These are phyloP conservation scores for Eriosoma lanigerum DNA, from an alignment of 1,140 invertebrate genomes.

Conservation along the genomic window DNA sequence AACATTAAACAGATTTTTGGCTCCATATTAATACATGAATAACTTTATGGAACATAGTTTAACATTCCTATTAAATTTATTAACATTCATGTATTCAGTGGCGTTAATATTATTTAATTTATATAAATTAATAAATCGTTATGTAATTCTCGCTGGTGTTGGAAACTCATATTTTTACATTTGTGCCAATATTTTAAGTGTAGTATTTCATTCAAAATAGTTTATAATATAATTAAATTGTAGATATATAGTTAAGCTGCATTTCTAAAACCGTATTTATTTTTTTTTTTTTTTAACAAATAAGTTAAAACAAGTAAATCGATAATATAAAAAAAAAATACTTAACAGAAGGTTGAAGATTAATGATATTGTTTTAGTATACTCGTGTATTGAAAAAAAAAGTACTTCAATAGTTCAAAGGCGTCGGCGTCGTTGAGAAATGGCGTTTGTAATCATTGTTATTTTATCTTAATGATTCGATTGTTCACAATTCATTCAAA, in stretches of 20 bases:
- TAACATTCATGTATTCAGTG: background rate
- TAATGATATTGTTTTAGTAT: background rate
- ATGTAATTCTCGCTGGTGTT: background rate
- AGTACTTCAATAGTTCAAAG: background rate
- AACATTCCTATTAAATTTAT: background rate
- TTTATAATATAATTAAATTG: too few species aligned
- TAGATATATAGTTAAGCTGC: too few species aligned
- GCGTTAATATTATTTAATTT: conserved; percentile 11
- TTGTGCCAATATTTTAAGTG: conserved; percentile 7
- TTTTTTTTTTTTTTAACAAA: too few species aligned
- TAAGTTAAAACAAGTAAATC: background rate
- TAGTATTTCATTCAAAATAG: conserved; percentile 8
- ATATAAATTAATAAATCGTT: conserved; percentile 21
- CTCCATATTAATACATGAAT: background rate
- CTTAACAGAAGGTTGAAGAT: background rate
- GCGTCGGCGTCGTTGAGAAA: background rate
- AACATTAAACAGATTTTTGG: conserved; percentile 17
- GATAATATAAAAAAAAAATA: background rate
- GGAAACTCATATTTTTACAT: background rate
- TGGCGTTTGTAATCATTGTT: background rate
- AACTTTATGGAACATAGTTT: background rate
- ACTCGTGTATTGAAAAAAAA: background rate
- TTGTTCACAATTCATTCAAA: background rate
- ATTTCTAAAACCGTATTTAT: too few species aligned
- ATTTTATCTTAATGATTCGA: background rate